Evolutionary conservation across 37 sponge, comb jelly and placozoan genomes (phyloP).

Genomic region (Aphrocallistes beatrix): DNA sequence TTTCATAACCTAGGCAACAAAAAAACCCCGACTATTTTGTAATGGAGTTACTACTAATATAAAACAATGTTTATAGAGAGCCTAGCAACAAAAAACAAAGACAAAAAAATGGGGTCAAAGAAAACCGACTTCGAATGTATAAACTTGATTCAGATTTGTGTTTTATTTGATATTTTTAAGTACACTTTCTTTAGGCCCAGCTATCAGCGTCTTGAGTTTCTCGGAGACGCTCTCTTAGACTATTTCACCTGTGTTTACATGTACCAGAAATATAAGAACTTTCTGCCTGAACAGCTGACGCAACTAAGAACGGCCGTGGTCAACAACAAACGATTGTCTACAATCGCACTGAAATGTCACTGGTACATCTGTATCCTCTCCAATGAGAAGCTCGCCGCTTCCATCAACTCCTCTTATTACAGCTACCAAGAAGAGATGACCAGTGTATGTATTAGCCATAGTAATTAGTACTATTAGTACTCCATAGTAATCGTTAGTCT

Average conservation of each 20-base stretch:
- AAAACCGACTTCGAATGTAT: too few relatives aligned
- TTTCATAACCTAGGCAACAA: too few relatives aligned
- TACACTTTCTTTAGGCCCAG: constrained; percentile 63
- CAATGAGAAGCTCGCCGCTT: constrained; percentile 40
- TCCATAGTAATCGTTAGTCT: not conserved
- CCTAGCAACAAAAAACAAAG: too few relatives aligned
- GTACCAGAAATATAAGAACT: constrained; percentile 45
- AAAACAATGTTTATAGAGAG: too few relatives aligned
- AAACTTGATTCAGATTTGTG: too few relatives aligned
- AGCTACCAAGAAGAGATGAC: not conserved
- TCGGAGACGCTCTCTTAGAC: constrained; percentile 94
- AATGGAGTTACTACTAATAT: too few relatives aligned
- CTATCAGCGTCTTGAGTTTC: constrained; percentile 94
- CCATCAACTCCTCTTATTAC: constrained; percentile 16
- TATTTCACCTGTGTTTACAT: constrained; percentile 65
- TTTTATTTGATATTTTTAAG: too few relatives aligned
- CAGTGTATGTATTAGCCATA: too few relatives aligned
- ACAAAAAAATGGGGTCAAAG: too few relatives aligned
- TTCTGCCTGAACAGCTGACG: constrained; percentile 65
- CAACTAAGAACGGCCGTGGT: constrained; percentile 75
- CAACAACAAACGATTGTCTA: constrained; percentile 72
- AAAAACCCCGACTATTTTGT: too few relatives aligned
- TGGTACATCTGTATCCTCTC: constrained; percentile 30
- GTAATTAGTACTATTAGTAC: not conserved
- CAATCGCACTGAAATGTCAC: constrained; percentile 32